Conservation (phyloP, 2,113 vertebrate genomes). For the Myodes glareolus region DNA sequence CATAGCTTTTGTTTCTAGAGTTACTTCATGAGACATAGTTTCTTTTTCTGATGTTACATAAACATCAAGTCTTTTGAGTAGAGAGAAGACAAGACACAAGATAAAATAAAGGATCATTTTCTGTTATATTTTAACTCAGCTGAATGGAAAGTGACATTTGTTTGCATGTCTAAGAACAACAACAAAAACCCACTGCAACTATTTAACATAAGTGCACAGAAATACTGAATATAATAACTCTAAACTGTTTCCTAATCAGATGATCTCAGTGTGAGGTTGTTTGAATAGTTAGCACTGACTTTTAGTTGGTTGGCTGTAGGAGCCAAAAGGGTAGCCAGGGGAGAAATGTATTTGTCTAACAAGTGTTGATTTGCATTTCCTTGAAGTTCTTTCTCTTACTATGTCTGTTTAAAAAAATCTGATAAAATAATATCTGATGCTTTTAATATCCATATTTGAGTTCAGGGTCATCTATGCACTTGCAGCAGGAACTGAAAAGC, state of each 20-base stretch:
- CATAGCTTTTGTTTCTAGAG: not conserved
- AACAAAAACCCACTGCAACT: not conserved
- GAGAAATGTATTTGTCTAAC: not conserved
- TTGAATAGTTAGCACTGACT: not conserved
- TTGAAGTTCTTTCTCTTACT: not conserved
- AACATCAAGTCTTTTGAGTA: not conserved
- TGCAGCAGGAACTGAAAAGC: slow-evolving; percentile 21
- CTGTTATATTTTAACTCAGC: not conserved
- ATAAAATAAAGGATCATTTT: not conserved
- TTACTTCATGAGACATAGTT: not conserved
- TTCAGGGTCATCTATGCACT: slow-evolving; percentile 8
- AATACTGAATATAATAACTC: not conserved
- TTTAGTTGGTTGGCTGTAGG: not conserved
- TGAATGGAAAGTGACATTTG: not conserved
- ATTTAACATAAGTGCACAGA: not conserved
- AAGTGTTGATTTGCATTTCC: not conserved
- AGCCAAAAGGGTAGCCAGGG: not conserved
- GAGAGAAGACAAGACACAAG: not conserved
- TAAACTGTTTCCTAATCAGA: not conserved
- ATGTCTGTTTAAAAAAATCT: not conserved
- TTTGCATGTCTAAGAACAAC: not conserved
- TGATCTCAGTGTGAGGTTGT: not conserved
- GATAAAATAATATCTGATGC: not conserved
- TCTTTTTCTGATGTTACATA: not conserved
- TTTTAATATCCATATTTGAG: not conserved